These are phyloP conservation scores for Parambassis ranga DNA, from an alignment of 2,797 vertebrate species.

Conservation along the genomic window DNA sequence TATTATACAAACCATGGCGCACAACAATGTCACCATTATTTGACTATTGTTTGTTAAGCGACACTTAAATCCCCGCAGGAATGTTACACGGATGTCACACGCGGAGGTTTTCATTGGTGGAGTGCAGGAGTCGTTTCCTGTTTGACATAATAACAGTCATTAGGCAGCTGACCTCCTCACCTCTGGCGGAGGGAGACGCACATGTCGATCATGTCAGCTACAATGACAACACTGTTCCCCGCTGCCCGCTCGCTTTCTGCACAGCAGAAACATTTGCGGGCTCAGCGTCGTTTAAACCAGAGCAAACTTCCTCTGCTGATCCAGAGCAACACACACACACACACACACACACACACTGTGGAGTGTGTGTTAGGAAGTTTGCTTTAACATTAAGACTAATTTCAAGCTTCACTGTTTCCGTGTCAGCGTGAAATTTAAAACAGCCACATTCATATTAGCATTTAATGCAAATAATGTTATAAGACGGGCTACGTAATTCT, in stretches of 20 bases:
- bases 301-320: slow-evolving; percentile 14
- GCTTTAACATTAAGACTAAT: background rate
- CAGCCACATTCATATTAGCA: too few species aligned
- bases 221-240: slow-evolving; percentile 58
- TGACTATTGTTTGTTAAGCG: background rate
- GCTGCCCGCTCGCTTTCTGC: background rate
- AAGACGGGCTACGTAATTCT: too few species aligned
- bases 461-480: too few species aligned
- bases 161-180: slow-evolving; percentile 72
- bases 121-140: slow-evolving; percentile 52
- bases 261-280: background rate
- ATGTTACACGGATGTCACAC: slow-evolving; percentile 21
- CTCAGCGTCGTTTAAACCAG: slow-evolving; percentile 17
- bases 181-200: slow-evolving; percentile 28
- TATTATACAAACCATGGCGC: background rate
- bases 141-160: slow-evolving; percentile 51
- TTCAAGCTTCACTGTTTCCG: background rate
- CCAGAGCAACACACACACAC: background rate
- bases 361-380: slow-evolving; percentile 15
- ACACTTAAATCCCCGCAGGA: slow-evolving; percentile 30
- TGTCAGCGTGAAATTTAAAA: background rate
- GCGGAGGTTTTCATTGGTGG: slow-evolving; percentile 25
- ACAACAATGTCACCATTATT: background rate
- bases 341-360: background rate
- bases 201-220: slow-evolving; percentile 40